Conservation (phyloP, 2,888 invertebrate species). For the Xanthorhoe designata region DNA sequence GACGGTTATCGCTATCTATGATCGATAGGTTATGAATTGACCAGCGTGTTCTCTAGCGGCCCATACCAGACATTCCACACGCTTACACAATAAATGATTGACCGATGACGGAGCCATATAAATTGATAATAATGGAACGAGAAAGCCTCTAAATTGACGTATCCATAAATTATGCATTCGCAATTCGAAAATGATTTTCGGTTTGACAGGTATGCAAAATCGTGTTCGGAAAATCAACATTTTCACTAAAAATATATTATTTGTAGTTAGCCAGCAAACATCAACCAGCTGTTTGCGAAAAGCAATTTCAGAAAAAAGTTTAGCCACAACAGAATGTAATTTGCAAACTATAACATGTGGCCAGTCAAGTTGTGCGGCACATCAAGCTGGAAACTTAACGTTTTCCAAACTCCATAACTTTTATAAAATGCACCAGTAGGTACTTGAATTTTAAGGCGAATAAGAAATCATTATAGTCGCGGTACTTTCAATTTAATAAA, state of each 20-base stretch:
- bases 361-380: slow-evolving; percentile 31
- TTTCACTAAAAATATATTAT: slow-evolving; percentile 13
- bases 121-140: slow-evolving; percentile 59
- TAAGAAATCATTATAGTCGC: neutral
- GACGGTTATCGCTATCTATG: slow-evolving; percentile 60
- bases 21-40: slow-evolving; percentile 67
- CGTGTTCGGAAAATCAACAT: slow-evolving; percentile 22
- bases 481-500: neutral
- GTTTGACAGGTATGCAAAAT: slow-evolving; percentile 30
- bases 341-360: slow-evolving; percentile 45
- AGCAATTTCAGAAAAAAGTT: slow-evolving; percentile 40
- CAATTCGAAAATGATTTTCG: slow-evolving; percentile 36
- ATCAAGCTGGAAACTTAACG: slow-evolving; percentile 28
- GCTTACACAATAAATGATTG: slow-evolving; percentile 62
- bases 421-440: slow-evolving; percentile 12
- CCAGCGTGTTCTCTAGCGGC: slow-evolving; percentile 64
- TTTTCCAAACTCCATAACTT: slow-evolving; percentile 23
- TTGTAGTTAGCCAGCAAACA: slow-evolving; percentile 38
- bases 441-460: neutral
- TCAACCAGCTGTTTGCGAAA: slow-evolving; percentile 42
- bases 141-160: slow-evolving; percentile 50
- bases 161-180: slow-evolving; percentile 26
- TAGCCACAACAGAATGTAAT: slow-evolving; percentile 39
- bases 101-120: slow-evolving; percentile 60
- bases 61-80: slow-evolving; percentile 65